Evolutionary conservation across 2,797 vertebrate species (phyloP).

Genomic region (Ceyx erithaca): DNA sequence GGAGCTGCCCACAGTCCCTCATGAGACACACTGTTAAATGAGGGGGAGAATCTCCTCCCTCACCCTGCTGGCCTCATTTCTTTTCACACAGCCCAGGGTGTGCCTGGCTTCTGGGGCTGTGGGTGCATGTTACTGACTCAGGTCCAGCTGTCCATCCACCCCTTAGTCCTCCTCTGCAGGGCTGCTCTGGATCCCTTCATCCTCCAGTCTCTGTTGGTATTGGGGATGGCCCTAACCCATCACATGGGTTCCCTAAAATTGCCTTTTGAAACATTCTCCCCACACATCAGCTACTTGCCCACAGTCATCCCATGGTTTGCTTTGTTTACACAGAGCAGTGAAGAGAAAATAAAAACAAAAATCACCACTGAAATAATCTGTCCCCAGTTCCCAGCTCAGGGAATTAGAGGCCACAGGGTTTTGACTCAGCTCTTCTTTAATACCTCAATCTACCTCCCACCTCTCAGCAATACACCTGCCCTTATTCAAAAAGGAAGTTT

Average conservation of each 20-base stretch:
- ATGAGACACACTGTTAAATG: no score
- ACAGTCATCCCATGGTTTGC: rapidly evolving
- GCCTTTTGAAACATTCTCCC: neutral
- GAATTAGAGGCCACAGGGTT: neutral
- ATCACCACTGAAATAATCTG: neutral
- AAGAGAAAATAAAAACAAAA: neutral
- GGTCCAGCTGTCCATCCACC: no score
- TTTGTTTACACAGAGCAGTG: neutral
- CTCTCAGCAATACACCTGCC: neutral
- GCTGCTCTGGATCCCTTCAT: no score
- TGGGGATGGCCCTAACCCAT: no score
- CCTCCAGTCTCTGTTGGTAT: no score
- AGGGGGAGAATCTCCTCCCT: no score
- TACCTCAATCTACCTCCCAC: neutral
- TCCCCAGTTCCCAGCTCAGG: neutral
- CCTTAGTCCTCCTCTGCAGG: no score
- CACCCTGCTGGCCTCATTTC: no score
- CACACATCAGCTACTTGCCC: neutral
- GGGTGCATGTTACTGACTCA: no score
- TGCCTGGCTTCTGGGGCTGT: no score
- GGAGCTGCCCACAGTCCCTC: no score
- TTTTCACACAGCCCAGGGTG: no score
- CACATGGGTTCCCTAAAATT: neutral
- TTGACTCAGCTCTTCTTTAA: neutral
- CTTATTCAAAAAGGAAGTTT: neutral